phyloP scores from a whole-genome alignment of 2,797 vertebrate species.

The Tadarida brasiliensis region DNA sequence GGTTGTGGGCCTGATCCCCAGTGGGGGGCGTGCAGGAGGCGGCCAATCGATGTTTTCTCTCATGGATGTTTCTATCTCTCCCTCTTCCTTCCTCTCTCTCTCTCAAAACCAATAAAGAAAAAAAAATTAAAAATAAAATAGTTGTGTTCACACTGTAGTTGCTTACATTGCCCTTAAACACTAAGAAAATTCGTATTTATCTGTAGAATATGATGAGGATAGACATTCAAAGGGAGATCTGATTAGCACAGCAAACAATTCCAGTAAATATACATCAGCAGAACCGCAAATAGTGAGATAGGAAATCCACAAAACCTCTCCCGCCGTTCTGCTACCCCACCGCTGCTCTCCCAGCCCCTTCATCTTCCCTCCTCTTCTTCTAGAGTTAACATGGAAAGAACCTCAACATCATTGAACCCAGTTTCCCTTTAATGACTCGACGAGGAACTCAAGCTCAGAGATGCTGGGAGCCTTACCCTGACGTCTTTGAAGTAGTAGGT shows the following conservation, averaged over 20 bases:
- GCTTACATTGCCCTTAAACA: neutral
- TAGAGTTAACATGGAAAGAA: neutral
- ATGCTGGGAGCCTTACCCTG: neutral
- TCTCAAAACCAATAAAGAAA: neutral
- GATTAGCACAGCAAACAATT: neutral
- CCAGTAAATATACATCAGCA: neutral
- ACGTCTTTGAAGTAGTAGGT: neutral
- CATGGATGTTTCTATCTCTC: too few relatives aligned
- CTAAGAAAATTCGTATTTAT: neutral
- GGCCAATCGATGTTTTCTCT: too few relatives aligned
- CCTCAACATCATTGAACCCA: neutral
- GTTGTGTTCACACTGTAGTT: neutral
- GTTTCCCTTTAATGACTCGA: neutral
- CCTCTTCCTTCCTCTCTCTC: too few relatives aligned
- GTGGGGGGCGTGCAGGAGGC: too few relatives aligned
- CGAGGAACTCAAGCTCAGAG: neutral
- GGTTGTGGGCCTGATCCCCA: too few relatives aligned
- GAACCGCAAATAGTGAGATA: neutral
- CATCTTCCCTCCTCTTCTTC: neutral
- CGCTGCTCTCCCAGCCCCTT: neutral
- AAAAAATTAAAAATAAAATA: neutral
- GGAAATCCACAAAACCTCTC: neutral
- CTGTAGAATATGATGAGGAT: neutral
- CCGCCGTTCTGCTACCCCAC: neutral
- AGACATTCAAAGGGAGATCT: neutral